These are phyloP conservation scores for Ommatoiulus sabulosus DNA, from an alignment of 2,888 invertebrate species.

Conservation along the genomic window DNA sequence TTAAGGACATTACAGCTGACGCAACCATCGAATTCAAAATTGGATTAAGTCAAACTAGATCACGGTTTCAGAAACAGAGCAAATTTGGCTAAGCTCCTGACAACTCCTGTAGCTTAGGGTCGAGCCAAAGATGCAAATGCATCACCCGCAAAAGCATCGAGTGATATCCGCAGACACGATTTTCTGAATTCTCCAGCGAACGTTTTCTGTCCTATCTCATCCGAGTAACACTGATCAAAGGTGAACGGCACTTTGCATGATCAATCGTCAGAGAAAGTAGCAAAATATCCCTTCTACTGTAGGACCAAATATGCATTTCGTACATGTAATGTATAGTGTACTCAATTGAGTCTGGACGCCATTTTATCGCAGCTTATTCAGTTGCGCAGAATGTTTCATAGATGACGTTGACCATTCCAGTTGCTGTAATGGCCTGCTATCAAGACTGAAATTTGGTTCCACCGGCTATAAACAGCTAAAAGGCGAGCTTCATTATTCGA, in stretches of 20 bases:
- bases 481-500: background rate
- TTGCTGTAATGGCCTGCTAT: background rate
- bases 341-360: too few relatives aligned
- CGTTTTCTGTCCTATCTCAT: background rate
- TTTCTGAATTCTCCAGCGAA: background rate
- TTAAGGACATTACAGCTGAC: background rate
- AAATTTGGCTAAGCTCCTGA: background rate
- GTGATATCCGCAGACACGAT: background rate
- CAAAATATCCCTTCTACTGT: background rate
- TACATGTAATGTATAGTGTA: too few relatives aligned
- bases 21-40: background rate
- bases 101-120: background rate
- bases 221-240: background rate
- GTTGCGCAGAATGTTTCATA: background rate
- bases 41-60: background rate
- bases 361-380: background rate
- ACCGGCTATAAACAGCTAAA: background rate
- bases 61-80: background rate
- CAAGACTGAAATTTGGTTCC: background rate
- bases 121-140: background rate
- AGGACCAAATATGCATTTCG: background rate
- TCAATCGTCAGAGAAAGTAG: background rate
- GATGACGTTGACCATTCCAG: background rate
- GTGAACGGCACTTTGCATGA: slow-evolving; percentile 29
- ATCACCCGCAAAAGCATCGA: slow-evolving; percentile 17